Conservation (phyloP, 2,797 vertebrate genomes). For the Lacerta agilis region DNA sequence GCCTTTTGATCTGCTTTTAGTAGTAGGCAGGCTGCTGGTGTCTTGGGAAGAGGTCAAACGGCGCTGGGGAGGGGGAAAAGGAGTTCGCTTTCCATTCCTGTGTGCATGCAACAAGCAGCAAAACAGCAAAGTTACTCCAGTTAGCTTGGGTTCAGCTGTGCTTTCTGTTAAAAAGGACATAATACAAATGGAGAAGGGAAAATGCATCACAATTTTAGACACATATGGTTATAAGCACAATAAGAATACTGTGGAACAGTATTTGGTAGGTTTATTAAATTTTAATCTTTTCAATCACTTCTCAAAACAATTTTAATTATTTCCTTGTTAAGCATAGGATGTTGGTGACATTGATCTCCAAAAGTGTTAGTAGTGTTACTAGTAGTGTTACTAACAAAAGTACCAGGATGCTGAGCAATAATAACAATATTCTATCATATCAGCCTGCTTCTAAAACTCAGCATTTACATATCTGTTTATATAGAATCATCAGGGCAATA, state of each 20-base stretch:
- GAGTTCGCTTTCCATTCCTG: conserved; percentile 89
- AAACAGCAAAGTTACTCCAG: conserved; percentile 88
- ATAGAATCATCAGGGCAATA: neutral
- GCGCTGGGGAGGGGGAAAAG: conserved; percentile 86
- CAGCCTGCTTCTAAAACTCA: conserved; percentile 24
- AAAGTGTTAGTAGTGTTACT: conserved; percentile 35
- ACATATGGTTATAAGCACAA: conserved; percentile 73
- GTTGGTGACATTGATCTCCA: conserved; percentile 12
- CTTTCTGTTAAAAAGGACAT: conserved; percentile 85
- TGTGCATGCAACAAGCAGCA: conserved; percentile 96
- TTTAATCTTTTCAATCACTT: conserved; percentile 23
- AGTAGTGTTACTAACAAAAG: neutral
- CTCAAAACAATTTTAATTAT: conserved; percentile 28
- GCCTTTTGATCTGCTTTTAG: conserved; percentile 82
- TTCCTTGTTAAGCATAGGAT: conserved; percentile 13
- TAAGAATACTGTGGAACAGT: conserved; percentile 66
- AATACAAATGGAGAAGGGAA: conserved; percentile 83
- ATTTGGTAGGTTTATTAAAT: conserved; percentile 30
- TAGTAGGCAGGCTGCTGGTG: conserved; percentile 87
- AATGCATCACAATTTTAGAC: conserved; percentile 80
- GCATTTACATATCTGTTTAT: neutral
- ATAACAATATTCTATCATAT: neutral
- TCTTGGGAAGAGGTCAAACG: conserved; percentile 88
- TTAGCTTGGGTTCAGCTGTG: conserved; percentile 88
- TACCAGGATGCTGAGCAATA: neutral